These are phyloP conservation scores for Dolichomitus sp. DNA, from an alignment of 2,888 invertebrate species.

Conservation along the genomic window DNA sequence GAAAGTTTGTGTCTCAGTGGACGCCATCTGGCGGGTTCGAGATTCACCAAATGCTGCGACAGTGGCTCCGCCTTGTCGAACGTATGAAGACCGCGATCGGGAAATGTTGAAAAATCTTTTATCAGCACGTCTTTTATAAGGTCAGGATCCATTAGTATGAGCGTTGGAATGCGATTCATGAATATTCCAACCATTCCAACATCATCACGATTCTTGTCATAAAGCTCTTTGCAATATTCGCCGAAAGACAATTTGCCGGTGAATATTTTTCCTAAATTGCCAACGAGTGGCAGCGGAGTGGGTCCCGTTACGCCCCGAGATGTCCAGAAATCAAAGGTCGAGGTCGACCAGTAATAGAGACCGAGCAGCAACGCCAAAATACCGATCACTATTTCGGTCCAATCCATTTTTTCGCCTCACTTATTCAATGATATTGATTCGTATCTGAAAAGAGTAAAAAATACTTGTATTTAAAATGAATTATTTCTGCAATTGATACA, in stretches of 20 bases:
- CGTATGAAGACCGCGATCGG: slow-evolving; percentile 69
- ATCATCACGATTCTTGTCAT: slow-evolving; percentile 66
- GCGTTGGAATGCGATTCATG: slow-evolving; percentile 66
- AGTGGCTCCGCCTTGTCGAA: slow-evolving; percentile 79
- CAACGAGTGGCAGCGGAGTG: slow-evolving; percentile 84
- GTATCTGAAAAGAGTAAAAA: neutral
- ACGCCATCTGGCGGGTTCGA: slow-evolving; percentile 85
- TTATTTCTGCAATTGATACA: too few species aligned
- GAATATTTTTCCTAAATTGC: slow-evolving; percentile 84
- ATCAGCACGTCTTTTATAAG: slow-evolving; percentile 76
- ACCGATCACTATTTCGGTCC: slow-evolving; percentile 47
- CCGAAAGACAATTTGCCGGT: slow-evolving; percentile 79
- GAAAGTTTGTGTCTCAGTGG: slow-evolving; percentile 85
- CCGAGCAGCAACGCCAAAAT: slow-evolving; percentile 3
- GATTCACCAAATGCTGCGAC: slow-evolving; percentile 81
- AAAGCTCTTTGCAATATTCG: slow-evolving; percentile 78
- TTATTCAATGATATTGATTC: neutral
- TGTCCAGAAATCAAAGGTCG: slow-evolving; percentile 85
- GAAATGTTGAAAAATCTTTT: slow-evolving; percentile 73
- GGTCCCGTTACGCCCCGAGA: slow-evolving; percentile 82
- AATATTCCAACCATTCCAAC: slow-evolving; percentile 72
- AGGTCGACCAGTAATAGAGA: slow-evolving; percentile 80
- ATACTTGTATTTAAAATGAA: neutral
- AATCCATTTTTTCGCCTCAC: slow-evolving; percentile 40
- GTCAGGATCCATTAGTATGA: slow-evolving; percentile 74